Conservation (phyloP, 2,113 vertebrate genomes). For the human (Homo sapiens) region DNA sequence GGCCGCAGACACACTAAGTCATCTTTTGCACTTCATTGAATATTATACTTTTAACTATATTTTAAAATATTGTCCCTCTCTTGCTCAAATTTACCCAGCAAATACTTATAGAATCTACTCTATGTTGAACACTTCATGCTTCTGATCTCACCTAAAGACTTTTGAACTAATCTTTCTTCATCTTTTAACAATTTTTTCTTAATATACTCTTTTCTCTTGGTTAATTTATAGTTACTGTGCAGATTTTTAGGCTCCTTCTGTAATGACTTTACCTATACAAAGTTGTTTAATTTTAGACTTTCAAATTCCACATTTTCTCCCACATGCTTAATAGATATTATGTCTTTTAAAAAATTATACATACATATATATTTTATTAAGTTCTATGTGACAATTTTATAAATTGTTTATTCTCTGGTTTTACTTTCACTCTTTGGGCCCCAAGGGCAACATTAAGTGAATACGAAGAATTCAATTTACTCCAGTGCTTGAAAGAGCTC, state of each 20-base stretch:
- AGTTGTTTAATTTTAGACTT: conserved; percentile 32
- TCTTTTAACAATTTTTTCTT: not conserved
- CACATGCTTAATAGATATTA: not conserved
- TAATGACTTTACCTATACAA: not conserved
- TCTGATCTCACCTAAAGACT: not conserved
- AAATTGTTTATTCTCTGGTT: not conserved
- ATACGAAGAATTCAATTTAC: not conserved
- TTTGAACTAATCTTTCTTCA: not conserved
- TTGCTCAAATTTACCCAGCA: not conserved
- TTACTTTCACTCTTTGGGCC: conserved; percentile 28
- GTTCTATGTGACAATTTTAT: not conserved
- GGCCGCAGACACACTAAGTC: conserved; percentile 24
- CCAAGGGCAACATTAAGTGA: not conserved
- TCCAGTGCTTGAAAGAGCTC: conserved; percentile 22
- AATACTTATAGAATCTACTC: not conserved
- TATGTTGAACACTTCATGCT: not conserved
- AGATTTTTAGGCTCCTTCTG: not conserved
- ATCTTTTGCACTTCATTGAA: not conserved
- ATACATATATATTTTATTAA: not conserved
- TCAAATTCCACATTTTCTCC: conserved; percentile 3
- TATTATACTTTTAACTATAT: not conserved
- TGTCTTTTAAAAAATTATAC: not conserved
- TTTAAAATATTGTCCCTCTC: not conserved
- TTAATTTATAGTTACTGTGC: not conserved
- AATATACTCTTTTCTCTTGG: not conserved